Evolutionary conservation across 2,113 vertebrate species (phyloP).

Genomic region (Steatornis caripensis): DNA sequence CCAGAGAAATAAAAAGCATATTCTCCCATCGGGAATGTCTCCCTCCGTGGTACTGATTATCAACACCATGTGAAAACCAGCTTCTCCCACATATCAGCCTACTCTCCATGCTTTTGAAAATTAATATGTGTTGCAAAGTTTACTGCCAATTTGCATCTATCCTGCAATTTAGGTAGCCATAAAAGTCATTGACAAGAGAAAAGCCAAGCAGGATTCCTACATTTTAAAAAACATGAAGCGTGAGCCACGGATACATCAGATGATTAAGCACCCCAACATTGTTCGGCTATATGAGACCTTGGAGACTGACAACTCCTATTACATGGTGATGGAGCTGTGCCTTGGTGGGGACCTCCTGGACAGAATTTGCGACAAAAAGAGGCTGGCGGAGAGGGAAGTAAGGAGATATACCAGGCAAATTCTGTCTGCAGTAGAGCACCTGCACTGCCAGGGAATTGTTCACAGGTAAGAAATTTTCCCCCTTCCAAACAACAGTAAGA

Average conservation of each 20-base stretch:
- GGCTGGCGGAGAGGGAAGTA: constrained; percentile 79
- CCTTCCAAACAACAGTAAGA: background rate
- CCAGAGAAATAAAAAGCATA: background rate
- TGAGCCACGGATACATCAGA: constrained; percentile 82
- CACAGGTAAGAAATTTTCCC: constrained; percentile 70
- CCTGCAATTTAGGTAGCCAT: constrained; percentile 74
- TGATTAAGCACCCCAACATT: constrained; percentile 81
- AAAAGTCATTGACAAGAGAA: constrained; percentile 88
- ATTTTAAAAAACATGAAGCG: constrained; percentile 83
- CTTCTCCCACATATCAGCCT: background rate
- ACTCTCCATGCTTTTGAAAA: background rate
- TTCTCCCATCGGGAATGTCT: background rate
- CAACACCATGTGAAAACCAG: background rate
- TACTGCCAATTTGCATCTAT: background rate
- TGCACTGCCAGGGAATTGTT: constrained; percentile 78
- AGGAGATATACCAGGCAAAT: constrained; percentile 80
- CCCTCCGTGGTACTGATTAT: background rate
- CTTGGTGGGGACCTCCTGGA: constrained; percentile 83
- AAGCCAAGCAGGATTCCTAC: constrained; percentile 81
- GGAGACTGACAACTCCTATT: constrained; percentile 86
- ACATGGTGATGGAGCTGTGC: constrained; percentile 85
- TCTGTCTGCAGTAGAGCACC: constrained; percentile 77
- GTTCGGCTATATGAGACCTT: constrained; percentile 79
- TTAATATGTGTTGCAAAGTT: background rate
- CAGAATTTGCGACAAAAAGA: constrained; percentile 79